Base-by-base conservation (phyloP, 2,888 invertebrate species). In the Perizoma affinitatum region DNA sequence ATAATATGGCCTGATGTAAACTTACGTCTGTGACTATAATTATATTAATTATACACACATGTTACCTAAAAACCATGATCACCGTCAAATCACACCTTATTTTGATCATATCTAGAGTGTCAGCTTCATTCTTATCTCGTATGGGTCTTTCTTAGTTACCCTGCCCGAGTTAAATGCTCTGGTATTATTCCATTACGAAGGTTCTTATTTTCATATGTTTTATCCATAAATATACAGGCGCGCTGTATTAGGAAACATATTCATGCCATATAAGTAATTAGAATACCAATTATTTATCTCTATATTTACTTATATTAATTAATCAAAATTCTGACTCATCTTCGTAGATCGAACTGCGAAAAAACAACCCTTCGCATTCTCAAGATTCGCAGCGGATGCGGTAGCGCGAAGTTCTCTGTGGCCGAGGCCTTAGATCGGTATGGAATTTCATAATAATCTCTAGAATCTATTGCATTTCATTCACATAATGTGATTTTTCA, bases 371-470 rank as follows among this genome's bases (percentile, higher is more conserved):
- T n/a, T n/a, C n/a, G n/a, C n/a, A n/a, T n/a, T n/a, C n/a, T 22
- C 22, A 22, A 22, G 22, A 2, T 22, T 22, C 22, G 22, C n/a
- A n/a, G n/a, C n/a, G n/a, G n/a, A n/a, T n/a, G n/a, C n/a, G n/a
- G n/a, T n/a, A n/a, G n/a, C 22, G 22, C 22, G 22, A 22, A 22
- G 22, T 22, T 22, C 22, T 22, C 22, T 22, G 22, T 22, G 22
- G 22, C 22, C 22, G 22, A 22, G 22, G 22, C 22, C 22, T 76
- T 82, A 78, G 76, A 72, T 76, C 78, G 69, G 69, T 82, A 85
- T 80, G 76, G 72, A 80, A 78, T 79, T 75, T 75, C 68, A 67
- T 63, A 70, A 78, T 76, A 83, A 84, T 85, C 79, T 83, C 79
- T 75, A 84, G 75, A 74, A 62, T 51, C 38, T 68, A 65, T 68